Conservation (phyloP, 2,113 vertebrate species). For the Ovis canadensis region DNA sequence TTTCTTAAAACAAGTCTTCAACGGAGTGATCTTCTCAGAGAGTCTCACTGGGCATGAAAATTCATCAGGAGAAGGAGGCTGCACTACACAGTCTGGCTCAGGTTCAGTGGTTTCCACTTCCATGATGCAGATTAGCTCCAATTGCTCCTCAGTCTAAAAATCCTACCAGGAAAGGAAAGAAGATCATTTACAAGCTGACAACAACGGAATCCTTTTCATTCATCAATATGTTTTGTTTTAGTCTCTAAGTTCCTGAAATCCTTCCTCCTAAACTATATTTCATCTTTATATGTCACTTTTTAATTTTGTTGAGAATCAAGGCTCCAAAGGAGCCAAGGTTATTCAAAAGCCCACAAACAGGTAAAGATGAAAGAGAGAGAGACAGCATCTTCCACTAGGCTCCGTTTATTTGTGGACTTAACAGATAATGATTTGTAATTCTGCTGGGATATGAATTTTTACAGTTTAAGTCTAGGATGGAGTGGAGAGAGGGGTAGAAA, state of each 20-base stretch:
- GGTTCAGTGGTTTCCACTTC: conserved; percentile 82
- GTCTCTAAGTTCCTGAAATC: not conserved
- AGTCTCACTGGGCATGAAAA: conserved; percentile 85
- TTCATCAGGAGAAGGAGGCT: conserved; percentile 80
- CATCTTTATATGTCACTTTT: not conserved
- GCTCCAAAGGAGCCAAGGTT: not conserved
- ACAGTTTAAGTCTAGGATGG: not conserved
- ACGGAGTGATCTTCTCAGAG: conserved; percentile 89
- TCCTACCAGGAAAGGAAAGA: conserved; percentile 72
- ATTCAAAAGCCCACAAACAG: not conserved
- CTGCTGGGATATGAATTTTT: not conserved
- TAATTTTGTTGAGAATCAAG: conserved; percentile 29
- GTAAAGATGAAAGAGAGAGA: not conserved
- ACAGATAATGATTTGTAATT: not conserved
- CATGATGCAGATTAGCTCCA: conserved; percentile 50
- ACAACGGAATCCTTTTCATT: conserved; percentile 34
- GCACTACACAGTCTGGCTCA: conserved; percentile 74
- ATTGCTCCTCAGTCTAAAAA: conserved; percentile 61
- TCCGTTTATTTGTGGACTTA: not conserved
- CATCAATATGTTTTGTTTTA: conserved; percentile 47
- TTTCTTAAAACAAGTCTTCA: conserved; percentile 98
- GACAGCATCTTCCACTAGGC: not conserved
- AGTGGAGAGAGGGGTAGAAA: not conserved
- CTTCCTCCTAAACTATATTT: not conserved
- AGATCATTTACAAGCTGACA: conserved; percentile 53